These are phyloP conservation scores for Elachura formosa DNA, from an alignment of 2,113 vertebrate species.

Conservation along the genomic window DNA sequence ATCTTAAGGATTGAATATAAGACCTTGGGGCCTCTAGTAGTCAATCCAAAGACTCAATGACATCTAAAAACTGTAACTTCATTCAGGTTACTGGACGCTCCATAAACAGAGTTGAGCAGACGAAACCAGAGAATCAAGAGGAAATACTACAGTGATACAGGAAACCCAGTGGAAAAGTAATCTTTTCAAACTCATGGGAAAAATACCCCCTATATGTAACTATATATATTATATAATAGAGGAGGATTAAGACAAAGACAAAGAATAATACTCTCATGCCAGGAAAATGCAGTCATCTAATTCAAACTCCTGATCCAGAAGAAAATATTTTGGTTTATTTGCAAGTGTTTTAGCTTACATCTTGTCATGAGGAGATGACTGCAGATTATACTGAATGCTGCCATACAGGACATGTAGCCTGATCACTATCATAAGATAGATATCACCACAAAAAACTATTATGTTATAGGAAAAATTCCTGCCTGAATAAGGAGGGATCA, in stretches of 20 bases:
- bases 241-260: slow-evolving; percentile 55
- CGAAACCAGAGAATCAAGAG: slow-evolving; percentile 37
- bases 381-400: not conserved
- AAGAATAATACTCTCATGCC: slow-evolving; percentile 50
- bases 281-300: slow-evolving; percentile 67
- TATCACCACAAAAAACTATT: not conserved
- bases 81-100: not conserved
- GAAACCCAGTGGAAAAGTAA: slow-evolving; percentile 62
- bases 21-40: not conserved
- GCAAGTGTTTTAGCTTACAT: slow-evolving; percentile 31
- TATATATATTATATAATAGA: slow-evolving; percentile 38
- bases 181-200: slow-evolving; percentile 33
- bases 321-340: slow-evolving; percentile 57
- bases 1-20: slow-evolving; percentile 19
- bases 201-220: slow-evolving; percentile 22
- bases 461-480: not conserved
- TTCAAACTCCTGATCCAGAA: slow-evolving; percentile 55
- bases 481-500: not conserved
- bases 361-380: slow-evolving; percentile 14
- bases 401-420: not conserved
- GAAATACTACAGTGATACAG: slow-evolving; percentile 27
- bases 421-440: not conserved
- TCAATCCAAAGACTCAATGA: not conserved
- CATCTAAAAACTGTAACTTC: slow-evolving; percentile 24
- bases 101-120: slow-evolving; percentile 24